Evolutionary conservation across 2,113 vertebrate species (phyloP).

Genomic region (Lontra canadensis): DNA sequence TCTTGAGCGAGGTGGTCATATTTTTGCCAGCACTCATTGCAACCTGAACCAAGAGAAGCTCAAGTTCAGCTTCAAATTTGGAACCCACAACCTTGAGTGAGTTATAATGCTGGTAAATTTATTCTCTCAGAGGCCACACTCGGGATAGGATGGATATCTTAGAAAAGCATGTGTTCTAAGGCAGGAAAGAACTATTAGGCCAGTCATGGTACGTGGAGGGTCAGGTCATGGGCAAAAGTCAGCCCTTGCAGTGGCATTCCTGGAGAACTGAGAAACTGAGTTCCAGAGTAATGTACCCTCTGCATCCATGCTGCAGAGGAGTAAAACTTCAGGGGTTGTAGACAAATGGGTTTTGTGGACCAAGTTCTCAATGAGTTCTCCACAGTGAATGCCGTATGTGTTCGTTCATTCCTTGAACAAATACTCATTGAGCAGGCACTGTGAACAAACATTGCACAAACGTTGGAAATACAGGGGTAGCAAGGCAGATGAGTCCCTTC

Average conservation of each 20-base stretch:
- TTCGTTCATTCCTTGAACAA: neutral
- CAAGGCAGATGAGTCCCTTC: neutral
- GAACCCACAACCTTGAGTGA: slow-evolving; percentile 65
- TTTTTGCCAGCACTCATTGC: slow-evolving; percentile 59
- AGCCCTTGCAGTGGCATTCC: neutral
- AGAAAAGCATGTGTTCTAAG: neutral
- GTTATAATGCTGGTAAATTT: neutral
- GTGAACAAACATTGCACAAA: neutral
- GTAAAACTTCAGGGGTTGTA: neutral
- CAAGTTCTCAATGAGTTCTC: neutral
- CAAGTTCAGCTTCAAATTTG: slow-evolving; percentile 57
- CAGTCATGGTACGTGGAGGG: too few relatives aligned
- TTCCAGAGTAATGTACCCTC: fast-evolving
- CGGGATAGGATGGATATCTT: neutral
- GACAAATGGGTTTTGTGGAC: neutral
- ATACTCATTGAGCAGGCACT: neutral
- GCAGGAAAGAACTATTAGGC: neutral
- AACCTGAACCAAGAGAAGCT: slow-evolving; percentile 70
- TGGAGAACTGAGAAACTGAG: neutral
- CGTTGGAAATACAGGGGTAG: neutral
- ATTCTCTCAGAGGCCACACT: neutral
- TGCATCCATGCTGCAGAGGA: neutral
- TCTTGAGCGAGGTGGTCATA: slow-evolving; percentile 58
- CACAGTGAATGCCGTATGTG: neutral
- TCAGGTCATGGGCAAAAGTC: neutral